Evolutionary conservation across 2,888 invertebrate genomes (phyloP).

Genomic region (Pteria penguin): DNA sequence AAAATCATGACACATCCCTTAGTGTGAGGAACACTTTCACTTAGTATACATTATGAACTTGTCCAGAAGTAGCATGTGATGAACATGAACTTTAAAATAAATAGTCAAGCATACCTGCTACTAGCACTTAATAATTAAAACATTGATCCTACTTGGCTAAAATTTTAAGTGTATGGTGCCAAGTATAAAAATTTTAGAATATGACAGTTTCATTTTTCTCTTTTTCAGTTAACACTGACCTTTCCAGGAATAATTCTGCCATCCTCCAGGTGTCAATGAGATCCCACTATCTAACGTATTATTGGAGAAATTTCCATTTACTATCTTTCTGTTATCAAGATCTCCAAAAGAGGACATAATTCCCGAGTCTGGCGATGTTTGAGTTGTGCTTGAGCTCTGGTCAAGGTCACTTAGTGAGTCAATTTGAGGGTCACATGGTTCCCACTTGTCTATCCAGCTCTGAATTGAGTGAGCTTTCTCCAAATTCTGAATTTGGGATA

Average conservation of each 20-base stretch:
- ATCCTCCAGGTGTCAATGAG: constrained; percentile 14
- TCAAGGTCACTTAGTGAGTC: constrained; percentile 22
- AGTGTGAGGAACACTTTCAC: too few species aligned
- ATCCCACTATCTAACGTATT: constrained; percentile 30
- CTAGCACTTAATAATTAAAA: too few species aligned
- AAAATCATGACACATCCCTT: too few species aligned
- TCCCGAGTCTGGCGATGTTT: constrained; percentile 23
- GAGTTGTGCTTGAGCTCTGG: not conserved
- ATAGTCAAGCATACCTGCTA: too few species aligned
- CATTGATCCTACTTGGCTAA: too few species aligned
- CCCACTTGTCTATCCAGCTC: constrained; percentile 55
- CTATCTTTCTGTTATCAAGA: constrained; percentile 25
- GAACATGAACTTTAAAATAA: too few species aligned
- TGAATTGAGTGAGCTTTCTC: constrained; percentile 58
- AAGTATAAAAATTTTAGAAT: too few species aligned
- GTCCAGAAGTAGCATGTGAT: too few species aligned
- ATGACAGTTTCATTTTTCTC: too few species aligned
- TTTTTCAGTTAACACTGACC: too few species aligned
- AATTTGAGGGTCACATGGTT: constrained; percentile 5
- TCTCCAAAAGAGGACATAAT: constrained; percentile 9
- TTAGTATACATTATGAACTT: too few species aligned
- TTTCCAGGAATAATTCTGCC: constrained; percentile 16
- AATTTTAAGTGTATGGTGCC: too few species aligned
- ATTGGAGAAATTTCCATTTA: not conserved
- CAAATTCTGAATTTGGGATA: constrained; percentile 45